phyloP scores from a whole-genome alignment of 2,888 invertebrate genomes.

The Muscina levida region DNA sequence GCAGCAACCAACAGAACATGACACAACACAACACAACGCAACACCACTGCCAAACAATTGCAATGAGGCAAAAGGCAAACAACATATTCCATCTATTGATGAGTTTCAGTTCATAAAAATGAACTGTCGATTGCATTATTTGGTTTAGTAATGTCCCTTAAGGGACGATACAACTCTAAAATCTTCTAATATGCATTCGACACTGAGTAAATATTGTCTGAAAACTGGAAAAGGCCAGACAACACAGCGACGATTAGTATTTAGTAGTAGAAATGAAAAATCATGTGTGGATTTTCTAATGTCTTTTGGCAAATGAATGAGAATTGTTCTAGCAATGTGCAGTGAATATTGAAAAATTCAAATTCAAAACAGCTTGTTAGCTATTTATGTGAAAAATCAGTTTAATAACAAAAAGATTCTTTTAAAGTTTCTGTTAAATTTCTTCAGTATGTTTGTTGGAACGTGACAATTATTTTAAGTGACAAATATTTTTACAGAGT shows the following conservation, averaged over 20 bases:
- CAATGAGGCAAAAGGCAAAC: neutral
- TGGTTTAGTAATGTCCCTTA: conserved; percentile 53
- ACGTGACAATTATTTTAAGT: too few species aligned
- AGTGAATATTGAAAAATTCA: too few species aligned
- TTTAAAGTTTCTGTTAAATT: too few species aligned
- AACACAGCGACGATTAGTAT: neutral
- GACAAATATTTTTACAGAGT: too few species aligned
- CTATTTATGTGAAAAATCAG: too few species aligned
- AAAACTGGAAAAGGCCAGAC: neutral
- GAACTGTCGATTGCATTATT: conserved; percentile 63
- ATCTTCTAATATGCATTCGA: conserved; percentile 6
- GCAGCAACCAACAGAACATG: too few species aligned
- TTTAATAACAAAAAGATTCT: too few species aligned
- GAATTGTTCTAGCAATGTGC: too few species aligned
- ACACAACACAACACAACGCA: neutral
- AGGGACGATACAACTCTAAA: conserved; percentile 30
- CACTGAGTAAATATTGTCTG: neutral
- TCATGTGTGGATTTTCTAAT: conserved; percentile 40
- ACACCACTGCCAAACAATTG: conserved; percentile 13
- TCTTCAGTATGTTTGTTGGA: too few species aligned
- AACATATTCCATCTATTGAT: conserved; percentile 36
- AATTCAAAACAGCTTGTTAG: too few species aligned
- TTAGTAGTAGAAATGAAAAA: conserved; percentile 1
- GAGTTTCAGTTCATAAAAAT: conserved; percentile 44
- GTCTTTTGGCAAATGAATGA: conserved; percentile 12